Evolutionary conservation across 2,113 vertebrate genomes (phyloP).

Genomic region (Lota lota): DNA sequence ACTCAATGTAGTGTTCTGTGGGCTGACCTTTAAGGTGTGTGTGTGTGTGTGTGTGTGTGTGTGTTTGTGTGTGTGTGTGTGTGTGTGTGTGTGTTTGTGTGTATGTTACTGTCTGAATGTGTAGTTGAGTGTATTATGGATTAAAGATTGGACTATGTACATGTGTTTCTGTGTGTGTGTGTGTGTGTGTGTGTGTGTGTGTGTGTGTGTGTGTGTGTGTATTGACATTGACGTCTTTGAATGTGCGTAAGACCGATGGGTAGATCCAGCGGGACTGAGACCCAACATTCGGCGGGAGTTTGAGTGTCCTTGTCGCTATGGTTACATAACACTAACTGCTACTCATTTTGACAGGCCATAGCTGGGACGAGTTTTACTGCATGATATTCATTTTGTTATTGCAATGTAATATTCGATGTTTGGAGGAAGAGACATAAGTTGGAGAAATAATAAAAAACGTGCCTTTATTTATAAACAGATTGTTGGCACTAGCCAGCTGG

Average conservation of each 20-base stretch:
- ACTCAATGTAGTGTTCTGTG: conserved; percentile 52
- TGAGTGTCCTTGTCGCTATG: conserved; percentile 27
- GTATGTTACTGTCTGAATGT: conserved; percentile 18
- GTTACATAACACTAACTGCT: conserved; percentile 21
- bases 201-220: background rate
- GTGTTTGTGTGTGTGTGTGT: conserved; percentile 39
- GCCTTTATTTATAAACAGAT: too few relatives aligned
- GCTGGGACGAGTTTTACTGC: background rate
- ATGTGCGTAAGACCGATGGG: background rate
- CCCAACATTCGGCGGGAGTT: background rate
- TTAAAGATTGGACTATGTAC: background rate
- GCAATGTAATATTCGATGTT: background rate
- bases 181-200: background rate
- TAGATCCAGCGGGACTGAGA: conserved; percentile 16
- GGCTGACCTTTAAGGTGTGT: conserved; percentile 57
- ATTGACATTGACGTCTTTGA: background rate
- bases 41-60: conserved; percentile 29
- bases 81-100: conserved; percentile 28
- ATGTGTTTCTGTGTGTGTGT: background rate
- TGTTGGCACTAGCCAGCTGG: too few relatives aligned
- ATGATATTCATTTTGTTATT: background rate
- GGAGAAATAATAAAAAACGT: background rate
- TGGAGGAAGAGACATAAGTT: background rate
- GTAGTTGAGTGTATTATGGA: conserved; percentile 1
- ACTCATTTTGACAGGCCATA: background rate